phyloP scores from a whole-genome alignment of 2,888 invertebrate genomes.

The Vesta saturnalis region DNA sequence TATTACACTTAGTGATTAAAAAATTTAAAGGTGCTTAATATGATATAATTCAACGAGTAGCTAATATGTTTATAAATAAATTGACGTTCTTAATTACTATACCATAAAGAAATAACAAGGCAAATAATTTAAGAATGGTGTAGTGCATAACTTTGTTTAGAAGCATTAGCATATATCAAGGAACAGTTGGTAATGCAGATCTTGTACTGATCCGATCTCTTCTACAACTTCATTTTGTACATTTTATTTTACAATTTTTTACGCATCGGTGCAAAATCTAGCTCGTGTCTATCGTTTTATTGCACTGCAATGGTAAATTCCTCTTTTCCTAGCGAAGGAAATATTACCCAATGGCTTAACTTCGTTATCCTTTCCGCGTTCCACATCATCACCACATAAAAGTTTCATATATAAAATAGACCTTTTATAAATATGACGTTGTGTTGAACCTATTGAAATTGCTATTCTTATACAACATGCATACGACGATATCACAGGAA shows the following conservation, averaged over 20 bases:
- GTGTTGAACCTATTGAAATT: constrained; percentile 8
- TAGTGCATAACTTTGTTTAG: constrained; percentile 35
- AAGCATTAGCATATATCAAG: constrained; percentile 39
- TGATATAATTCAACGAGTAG: constrained; percentile 4
- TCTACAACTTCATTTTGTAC: constrained; percentile 43
- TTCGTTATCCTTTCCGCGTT: constrained; percentile 24
- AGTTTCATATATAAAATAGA: constrained; percentile 10
- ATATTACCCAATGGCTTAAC: constrained; percentile 18
- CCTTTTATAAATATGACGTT: neutral
- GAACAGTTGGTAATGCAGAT: constrained; percentile 40
- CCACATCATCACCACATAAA: constrained; percentile 18
- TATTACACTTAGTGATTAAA: constrained; percentile 28
- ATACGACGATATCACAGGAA: neutral
- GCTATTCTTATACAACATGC: neutral
- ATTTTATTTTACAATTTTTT: constrained; percentile 39
- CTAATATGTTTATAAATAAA: constrained; percentile 31
- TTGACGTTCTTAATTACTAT: constrained; percentile 26
- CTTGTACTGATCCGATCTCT: constrained; percentile 40
- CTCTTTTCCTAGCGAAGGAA: constrained; percentile 19
- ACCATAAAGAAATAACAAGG: constrained; percentile 25
- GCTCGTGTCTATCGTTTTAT: constrained; percentile 36
- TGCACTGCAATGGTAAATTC: constrained; percentile 22
- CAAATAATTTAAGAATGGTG: constrained; percentile 29
- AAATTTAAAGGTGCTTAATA: constrained; percentile 15
- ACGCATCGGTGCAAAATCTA: constrained; percentile 30